A percentile compares a stretch with the other conserved stretches of the same genome.
Conservation (phyloP, 1,140 invertebrate genomes). For the Saxidomus purpurata region DNA sequence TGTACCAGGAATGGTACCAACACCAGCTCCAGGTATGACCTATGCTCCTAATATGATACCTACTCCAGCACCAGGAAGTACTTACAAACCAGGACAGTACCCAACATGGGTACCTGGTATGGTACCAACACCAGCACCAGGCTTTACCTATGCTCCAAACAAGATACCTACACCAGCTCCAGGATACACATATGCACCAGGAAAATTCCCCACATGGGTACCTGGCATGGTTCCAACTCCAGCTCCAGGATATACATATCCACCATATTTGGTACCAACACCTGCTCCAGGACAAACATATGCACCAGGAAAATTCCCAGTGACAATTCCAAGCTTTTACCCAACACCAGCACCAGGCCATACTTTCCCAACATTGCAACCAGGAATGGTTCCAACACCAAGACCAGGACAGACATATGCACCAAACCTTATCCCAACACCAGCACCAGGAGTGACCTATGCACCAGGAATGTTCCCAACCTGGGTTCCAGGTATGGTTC, state of each 20-base stretch:
- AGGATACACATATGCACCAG: constrained; percentile 74
- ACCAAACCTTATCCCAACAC: constrained; percentile 68
- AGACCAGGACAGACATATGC: constrained; percentile 67
- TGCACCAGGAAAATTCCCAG: constrained; percentile 67
- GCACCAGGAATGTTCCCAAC: constrained; percentile 59
- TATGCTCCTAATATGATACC: constrained; percentile 69
- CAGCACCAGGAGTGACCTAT: constrained; percentile 62
- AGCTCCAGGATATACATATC: constrained; percentile 50
- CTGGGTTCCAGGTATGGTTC: constrained; percentile 52
- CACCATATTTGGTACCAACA: constrained; percentile 37
- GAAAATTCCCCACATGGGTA: constrained; percentile 58
- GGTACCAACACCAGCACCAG: constrained; percentile 66
- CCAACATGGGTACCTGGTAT: constrained; percentile 64
- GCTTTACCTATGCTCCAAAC: constrained; percentile 61
- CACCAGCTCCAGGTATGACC: constrained; percentile 70
- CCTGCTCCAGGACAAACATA: constrained; percentile 56
- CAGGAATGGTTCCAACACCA: constrained; percentile 64
- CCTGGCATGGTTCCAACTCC: constrained; percentile 64
- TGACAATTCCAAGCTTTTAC: neutral
- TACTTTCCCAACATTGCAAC: constrained; percentile 59
- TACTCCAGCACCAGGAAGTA: constrained; percentile 67
- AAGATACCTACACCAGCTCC: constrained; percentile 68
- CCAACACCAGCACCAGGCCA: constrained; percentile 69
- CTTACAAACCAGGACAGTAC: constrained; percentile 68
- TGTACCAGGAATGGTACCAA: constrained; percentile 55